These are phyloP conservation scores for Tonatia bakeri DNA, from an alignment of 2,113 vertebrate genomes.

Conservation along the genomic window DNA sequence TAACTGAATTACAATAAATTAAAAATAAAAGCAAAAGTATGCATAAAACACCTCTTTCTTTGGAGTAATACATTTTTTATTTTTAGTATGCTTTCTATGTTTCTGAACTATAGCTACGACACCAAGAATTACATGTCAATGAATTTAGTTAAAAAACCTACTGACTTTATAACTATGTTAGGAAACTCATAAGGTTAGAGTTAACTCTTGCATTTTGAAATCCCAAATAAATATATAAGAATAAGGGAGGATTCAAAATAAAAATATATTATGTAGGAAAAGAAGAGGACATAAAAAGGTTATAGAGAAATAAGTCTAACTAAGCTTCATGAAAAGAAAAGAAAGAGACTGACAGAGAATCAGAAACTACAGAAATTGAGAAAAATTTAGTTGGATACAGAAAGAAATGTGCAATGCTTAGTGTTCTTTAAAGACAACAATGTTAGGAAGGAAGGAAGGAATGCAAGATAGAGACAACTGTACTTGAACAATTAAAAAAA, in stretches of 20 bases:
- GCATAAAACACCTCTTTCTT: neutral
- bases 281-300: neutral
- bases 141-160: neutral
- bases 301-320: neutral
- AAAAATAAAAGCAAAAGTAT: neutral
- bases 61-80: neutral
- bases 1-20: neutral
- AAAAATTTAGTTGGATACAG: neutral
- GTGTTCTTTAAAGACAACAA: neutral
- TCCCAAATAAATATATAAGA: neutral
- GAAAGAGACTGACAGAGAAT: neutral
- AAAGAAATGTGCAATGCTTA: neutral
- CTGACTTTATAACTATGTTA: neutral
- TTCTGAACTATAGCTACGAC: neutral
- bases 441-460: neutral
- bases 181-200: neutral
- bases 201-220: neutral
- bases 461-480: neutral
- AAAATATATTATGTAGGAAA: neutral
- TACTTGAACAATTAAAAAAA: too few species aligned
- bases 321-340: neutral
- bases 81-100: neutral
- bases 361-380: neutral
- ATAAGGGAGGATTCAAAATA: neutral
- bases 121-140: neutral